Base-by-base conservation (phyloP, 2,797 vertebrate genomes). In the Cuniculus paca region DNA sequence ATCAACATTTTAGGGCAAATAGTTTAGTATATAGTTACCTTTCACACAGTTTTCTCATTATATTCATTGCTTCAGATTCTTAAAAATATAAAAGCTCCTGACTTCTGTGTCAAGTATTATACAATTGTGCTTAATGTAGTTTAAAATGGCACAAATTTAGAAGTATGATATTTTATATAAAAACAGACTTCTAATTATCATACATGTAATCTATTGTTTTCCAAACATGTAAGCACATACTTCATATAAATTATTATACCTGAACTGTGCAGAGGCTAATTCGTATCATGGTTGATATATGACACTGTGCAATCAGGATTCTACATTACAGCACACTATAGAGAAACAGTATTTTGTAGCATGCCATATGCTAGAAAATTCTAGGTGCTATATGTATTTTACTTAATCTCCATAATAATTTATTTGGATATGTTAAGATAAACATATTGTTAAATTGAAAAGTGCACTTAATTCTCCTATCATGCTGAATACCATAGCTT, bases 61-160 rank as follows among this genome's bases (percentile, higher is more conserved):
- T 78, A 8, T 80, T 5, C 79, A 31, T 85, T 77, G 13, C 36
- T 92, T 93, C 63, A 94, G 39, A 80, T 82, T 89, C 77, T 93
- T 91, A 90, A 82, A 90, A 95, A 70, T 54, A 90, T 61, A 24
- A 88, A 90, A 88, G 22, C 42, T 54, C 28, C 9, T 14, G 17
- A 56, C 56, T 72, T 75, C n/a, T 60, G 45, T 72, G 22, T 74
- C 60, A 95, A 83, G 16, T 81, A 79, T 45, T 86, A n/a, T 50
- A 60, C 31, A 80, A n/a, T 68, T 91, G 20, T 56, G 34, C 11
- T 93, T 91, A 20, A 16, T 39, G 36, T 60, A 34, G 24, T 58
- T 22, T 91, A 80, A 92, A 96, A 94, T 81, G 36, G 39, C 80
- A 94, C 42, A 86, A 80, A 65, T 60, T 79, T 70, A 81, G 28